Evolutionary conservation across 2,888 invertebrate species (phyloP).

Genomic region (Andrena bicolor): DNA sequence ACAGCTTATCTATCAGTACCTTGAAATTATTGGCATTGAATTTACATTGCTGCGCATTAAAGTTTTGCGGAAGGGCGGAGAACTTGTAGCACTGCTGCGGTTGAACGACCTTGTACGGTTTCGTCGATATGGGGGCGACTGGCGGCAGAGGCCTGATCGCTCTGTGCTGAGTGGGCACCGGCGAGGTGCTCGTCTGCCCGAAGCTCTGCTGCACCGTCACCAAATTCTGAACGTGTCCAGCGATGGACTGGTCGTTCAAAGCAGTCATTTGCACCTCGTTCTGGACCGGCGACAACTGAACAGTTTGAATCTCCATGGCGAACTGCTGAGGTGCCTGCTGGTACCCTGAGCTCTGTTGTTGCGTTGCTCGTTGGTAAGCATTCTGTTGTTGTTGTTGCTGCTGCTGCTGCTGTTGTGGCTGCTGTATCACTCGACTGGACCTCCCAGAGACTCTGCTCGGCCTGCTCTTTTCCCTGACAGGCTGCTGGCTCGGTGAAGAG

Average conservation of each 20-base stretch:
- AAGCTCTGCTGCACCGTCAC: constrained; percentile 73
- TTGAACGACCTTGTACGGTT: constrained; percentile 79
- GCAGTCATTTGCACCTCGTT: constrained; percentile 73
- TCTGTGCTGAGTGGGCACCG: constrained; percentile 72
- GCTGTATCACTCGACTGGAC: constrained; percentile 78
- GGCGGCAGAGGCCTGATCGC: constrained; percentile 74
- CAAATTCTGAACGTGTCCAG: constrained; percentile 70
- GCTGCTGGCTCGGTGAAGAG: constrained; percentile 64
- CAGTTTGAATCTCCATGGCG: constrained; percentile 79
- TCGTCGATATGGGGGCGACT: constrained; percentile 67
- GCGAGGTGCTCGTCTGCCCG: constrained; percentile 63
- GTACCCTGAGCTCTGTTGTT: constrained; percentile 75
- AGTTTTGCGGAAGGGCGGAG: constrained; percentile 75
- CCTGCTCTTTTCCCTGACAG: constrained; percentile 74
- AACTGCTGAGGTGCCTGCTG: constrained; percentile 74
- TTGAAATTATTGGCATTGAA: constrained; percentile 78
- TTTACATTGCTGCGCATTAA: constrained; percentile 80
- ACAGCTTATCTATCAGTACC: constrained; percentile 67
- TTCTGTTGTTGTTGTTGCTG: constrained; percentile 81
- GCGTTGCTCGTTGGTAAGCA: constrained; percentile 74
- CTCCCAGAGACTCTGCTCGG: constrained; percentile 73
- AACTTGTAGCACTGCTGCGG: constrained; percentile 82
- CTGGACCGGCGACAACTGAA: constrained; percentile 72
- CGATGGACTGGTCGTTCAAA: constrained; percentile 74
- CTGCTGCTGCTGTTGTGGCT: constrained; percentile 84